A percentile compares a stretch with the other conserved stretches of the same genome.
Evolutionary conservation across 35 echinoderm and acorn worm species (phyloP).

Genomic region (Nesometra sesokonis): DNA sequence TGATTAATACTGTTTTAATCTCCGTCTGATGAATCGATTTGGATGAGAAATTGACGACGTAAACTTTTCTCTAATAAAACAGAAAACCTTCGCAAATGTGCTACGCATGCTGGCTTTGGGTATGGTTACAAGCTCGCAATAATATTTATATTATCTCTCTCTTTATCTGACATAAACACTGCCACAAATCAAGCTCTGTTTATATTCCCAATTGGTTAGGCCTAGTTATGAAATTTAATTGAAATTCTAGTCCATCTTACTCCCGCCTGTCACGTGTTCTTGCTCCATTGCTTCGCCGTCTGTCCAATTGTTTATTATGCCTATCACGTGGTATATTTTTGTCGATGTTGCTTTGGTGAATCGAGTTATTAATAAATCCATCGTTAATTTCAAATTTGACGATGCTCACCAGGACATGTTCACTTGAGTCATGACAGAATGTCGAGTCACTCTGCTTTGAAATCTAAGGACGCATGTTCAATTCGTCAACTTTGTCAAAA

Average conservation of each 20-base stretch:
- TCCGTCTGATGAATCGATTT: neutral
- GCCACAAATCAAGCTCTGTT: neutral
- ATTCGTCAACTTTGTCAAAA: too few species aligned
- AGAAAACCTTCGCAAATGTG: too few species aligned
- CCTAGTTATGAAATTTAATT: conserved; percentile 1
- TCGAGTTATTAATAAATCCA: neutral
- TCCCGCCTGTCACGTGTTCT: too few species aligned
- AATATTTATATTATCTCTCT: neutral
- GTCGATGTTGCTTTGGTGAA: neutral
- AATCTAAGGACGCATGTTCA: too few species aligned
- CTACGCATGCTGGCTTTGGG: neutral
- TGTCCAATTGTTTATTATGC: neutral
- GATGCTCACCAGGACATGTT: too few species aligned
- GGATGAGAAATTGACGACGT: neutral
- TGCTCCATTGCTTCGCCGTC: neutral
- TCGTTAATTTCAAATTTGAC: too few species aligned
- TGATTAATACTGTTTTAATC: neutral
- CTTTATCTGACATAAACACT: neutral
- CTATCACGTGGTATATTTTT: neutral
- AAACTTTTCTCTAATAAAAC: neutral
- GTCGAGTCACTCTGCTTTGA: too few species aligned
- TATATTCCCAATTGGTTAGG: neutral
- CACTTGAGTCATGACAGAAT: too few species aligned
- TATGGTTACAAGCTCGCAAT: neutral
- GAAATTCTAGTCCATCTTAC: neutral